phyloP scores from a whole-genome alignment of 2,888 invertebrate genomes.

The Hipparchia semele region DNA sequence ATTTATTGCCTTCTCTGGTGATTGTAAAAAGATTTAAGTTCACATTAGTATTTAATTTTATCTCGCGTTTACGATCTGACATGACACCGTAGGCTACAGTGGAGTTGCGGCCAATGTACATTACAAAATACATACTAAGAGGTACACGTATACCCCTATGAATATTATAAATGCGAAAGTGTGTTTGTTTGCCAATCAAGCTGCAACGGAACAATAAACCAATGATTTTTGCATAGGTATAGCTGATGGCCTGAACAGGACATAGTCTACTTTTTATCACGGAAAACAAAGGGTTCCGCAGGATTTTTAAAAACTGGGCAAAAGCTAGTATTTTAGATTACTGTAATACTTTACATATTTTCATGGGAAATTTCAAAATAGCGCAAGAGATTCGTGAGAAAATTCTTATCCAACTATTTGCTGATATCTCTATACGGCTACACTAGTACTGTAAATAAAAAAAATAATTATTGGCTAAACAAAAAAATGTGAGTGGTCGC shows the following conservation, averaged over 20 bases:
- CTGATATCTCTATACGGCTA: conserved; percentile 66
- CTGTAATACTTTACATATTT: neutral
- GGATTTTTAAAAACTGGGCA: no score
- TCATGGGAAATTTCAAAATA: conserved; percentile 1
- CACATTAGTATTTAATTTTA: conserved; percentile 79
- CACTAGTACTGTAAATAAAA: conserved; percentile 70
- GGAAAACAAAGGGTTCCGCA: no score
- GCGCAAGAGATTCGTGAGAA: conserved; percentile 44
- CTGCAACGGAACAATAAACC: no score
- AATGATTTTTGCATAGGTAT: no score
- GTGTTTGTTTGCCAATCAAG: no score
- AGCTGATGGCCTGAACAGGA: no score
- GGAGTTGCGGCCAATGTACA: neutral
- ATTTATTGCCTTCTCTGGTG: conserved; percentile 78
- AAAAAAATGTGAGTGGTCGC: conserved; percentile 77
- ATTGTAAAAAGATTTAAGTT: conserved; percentile 80
- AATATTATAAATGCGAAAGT: no score
- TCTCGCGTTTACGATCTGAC: conserved; percentile 76
- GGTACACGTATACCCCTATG: neutral
- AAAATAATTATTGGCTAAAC: conserved; percentile 79
- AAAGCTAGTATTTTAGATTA: no score
- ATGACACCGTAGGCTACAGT: conserved; percentile 53
- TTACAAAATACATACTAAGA: neutral
- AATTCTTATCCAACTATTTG: conserved; percentile 61
- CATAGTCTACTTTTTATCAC: no score